Evolutionary conservation across 2,113 vertebrate species (phyloP).

Genomic region (Heterotilapia buettikoferi): DNA sequence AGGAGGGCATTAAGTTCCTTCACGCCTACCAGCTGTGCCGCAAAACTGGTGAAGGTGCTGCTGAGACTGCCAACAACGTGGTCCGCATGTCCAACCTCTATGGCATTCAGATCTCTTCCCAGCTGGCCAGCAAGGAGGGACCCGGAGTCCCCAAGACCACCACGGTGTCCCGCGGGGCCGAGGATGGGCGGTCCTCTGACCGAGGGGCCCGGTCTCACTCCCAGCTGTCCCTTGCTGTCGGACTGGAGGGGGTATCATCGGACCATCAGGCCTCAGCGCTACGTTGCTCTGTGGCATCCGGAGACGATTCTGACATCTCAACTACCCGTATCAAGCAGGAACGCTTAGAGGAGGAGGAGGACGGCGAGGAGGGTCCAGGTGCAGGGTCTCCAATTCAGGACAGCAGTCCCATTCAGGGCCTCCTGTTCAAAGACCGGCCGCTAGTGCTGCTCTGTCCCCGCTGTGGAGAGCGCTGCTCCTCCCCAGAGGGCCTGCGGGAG

Average conservation of each 20-base stretch:
- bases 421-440: constrained; percentile 69
- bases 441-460: constrained; percentile 83
- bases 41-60: constrained; percentile 73
- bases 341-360: constrained; percentile 75
- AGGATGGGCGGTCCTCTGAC: constrained; percentile 47
- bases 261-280: constrained; percentile 69
- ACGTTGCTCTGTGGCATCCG: constrained; percentile 59
- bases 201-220: constrained; percentile 73
- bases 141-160: constrained; percentile 63
- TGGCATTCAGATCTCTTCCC: constrained; percentile 94
- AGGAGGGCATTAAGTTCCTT: constrained; percentile 94
- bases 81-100: constrained; percentile 92
- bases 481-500: constrained; percentile 78
- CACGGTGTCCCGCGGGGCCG: constrained; percentile 51
- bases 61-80: constrained; percentile 70
- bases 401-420: constrained; percentile 42
- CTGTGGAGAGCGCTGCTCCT: constrained; percentile 88
- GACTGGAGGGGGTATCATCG: constrained; percentile 73
- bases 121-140: constrained; percentile 78
- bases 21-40: constrained; percentile 90
- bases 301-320: constrained; percentile 76
- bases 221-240: constrained; percentile 80
- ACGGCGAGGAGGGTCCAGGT: constrained; percentile 62
- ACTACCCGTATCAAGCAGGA: constrained; percentile 82
- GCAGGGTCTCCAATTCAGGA: constrained; percentile 63